Percentiles rank a stretch among this genome's conserved stretches.
Conservation (phyloP, 2,113 vertebrate genomes). For the Ciconia maguari region DNA sequence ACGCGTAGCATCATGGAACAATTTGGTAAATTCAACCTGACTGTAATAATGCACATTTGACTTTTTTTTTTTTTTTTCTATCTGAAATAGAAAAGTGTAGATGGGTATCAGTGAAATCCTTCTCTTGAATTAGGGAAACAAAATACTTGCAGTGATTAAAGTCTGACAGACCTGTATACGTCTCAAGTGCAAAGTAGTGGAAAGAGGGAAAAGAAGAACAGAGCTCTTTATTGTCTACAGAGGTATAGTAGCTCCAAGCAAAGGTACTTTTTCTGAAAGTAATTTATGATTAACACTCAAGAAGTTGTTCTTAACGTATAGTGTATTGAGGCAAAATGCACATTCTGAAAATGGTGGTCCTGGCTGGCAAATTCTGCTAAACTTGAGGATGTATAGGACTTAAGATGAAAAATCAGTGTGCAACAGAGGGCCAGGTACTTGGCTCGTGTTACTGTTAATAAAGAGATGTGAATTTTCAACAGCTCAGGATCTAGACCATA, state of each 20-base stretch:
- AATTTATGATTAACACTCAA: neutral
- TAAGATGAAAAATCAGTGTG: neutral
- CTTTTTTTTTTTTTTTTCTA: neutral
- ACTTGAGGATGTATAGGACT: neutral
- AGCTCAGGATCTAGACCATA: neutral
- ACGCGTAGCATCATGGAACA: neutral
- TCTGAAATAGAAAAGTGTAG: neutral
- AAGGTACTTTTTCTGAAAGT: neutral
- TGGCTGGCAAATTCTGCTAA: neutral
- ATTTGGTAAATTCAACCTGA: neutral
- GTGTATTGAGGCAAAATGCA: neutral
- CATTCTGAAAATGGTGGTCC: neutral
- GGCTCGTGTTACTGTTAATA: neutral
- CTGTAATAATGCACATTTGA: neutral
- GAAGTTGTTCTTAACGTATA: neutral
- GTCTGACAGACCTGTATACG: neutral
- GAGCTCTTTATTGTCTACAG: neutral
- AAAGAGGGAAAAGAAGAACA: neutral
- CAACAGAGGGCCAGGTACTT: neutral
- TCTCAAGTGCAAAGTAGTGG: neutral
- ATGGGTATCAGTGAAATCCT: neutral
- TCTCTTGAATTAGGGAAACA: neutral
- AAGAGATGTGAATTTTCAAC: neutral
- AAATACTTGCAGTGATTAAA: neutral
- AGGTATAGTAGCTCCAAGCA: neutral